Evolutionary conservation across 2,113 vertebrate genomes (phyloP).

Genomic region (Rissa tridactyla): DNA sequence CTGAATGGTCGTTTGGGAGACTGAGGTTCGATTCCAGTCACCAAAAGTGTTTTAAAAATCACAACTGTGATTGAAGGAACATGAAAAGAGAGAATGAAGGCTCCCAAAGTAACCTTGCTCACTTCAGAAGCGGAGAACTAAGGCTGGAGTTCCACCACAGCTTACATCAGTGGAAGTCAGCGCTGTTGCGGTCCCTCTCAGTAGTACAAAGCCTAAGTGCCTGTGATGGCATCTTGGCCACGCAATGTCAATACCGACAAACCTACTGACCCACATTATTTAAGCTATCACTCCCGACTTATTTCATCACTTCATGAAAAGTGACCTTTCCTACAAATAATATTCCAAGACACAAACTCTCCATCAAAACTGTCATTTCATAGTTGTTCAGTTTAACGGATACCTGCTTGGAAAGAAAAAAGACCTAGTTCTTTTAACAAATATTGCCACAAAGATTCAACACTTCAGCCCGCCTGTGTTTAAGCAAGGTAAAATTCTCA

Average conservation of each 20-base stretch:
- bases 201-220: background rate
- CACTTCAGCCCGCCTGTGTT: background rate
- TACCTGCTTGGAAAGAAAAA: background rate
- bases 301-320: background rate
- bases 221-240: background rate
- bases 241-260: background rate
- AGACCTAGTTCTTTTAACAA: background rate
- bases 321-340: background rate
- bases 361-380: background rate
- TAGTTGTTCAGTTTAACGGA: background rate
- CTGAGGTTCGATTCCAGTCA: background rate
- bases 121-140: background rate
- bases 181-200: background rate
- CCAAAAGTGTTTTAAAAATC: background rate
- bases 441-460: background rate
- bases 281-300: background rate
- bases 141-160: background rate
- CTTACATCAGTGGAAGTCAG: background rate
- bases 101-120: background rate
- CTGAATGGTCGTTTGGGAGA: background rate
- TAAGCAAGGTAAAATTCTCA: background rate
- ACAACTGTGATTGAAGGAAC: rapidly evolving
- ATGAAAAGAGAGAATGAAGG: background rate
- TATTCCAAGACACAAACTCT: background rate
- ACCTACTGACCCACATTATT: background rate